Evolutionary conservation across 92 coral and sea anemone species (phyloP).

Genomic region (Parazoanthus atlanticus): DNA sequence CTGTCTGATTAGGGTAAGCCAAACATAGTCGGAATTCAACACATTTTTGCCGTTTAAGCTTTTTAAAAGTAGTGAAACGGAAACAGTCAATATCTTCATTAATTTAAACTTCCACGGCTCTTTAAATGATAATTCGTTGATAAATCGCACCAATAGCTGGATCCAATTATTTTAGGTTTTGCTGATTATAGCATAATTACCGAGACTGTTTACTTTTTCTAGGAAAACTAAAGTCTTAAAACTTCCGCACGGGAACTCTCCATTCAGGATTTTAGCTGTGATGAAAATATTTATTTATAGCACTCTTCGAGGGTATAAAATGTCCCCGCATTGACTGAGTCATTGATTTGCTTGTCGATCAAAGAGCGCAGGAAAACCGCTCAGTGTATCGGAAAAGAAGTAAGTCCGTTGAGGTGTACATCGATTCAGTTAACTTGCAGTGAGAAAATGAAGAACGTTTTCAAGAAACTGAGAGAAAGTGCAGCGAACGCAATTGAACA

Average conservation of each 20-base stretch:
- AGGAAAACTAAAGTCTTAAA: neutral
- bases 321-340: neutral
- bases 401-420: neutral
- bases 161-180: too few species aligned
- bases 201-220: neutral
- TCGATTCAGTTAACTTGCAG: neutral
- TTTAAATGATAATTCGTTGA: too few species aligned
- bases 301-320: neutral
- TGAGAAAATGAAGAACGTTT: neutral
- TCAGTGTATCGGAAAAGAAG: neutral
- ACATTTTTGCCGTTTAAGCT: too few species aligned
- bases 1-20: too few species aligned
- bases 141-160: neutral
- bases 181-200: neutral
- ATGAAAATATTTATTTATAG: constrained; percentile 11
- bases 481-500: neutral
- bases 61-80: too few species aligned
- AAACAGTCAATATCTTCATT: too few species aligned
- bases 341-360: neutral
- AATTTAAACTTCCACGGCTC: too few species aligned
- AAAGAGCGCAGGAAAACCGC: neutral
- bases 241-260: constrained; percentile 13
- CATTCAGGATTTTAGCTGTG: neutral
- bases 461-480: constrained; percentile 28
- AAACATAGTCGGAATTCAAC: too few species aligned